Base-by-base conservation (phyloP, 2,797 vertebrate genomes). In the Arremon aurantiirostris region DNA sequence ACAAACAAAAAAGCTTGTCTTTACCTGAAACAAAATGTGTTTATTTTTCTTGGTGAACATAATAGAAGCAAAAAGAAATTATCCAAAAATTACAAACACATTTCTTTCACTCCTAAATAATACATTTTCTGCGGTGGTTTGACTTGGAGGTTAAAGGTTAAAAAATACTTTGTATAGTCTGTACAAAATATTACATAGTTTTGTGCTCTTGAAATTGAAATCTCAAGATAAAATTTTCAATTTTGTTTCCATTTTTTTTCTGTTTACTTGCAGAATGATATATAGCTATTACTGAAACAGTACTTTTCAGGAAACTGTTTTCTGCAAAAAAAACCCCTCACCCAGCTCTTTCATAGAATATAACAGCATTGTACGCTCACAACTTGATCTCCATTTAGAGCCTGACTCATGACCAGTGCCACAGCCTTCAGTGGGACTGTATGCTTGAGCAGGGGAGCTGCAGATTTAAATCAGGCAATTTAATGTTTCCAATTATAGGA, bases 401-500 rank as follows among this genome's bases (percentile, higher is more conserved):
- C 37, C 66, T 82, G 46, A 59, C 79, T 88, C 63, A 20, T 32
- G 69, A 66, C 59, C 59, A 70, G 49, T 64, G 27, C 32, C 47
- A 5, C 7, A 66, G 60, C 52, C 37, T 83, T 91, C 69, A 61
- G 4, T 59, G 47, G 32, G 63, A 79, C 35, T 5, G 8, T 41
- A 44, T 63, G 72, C 63, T 56, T 82, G 42, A 89, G 59, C 1
- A 3, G 20, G 55, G 64, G 53, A 66, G 20, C 11, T 82, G 72
- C 49, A 82, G 80, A 79, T 73, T 47, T 55, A 47, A 49, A 81
- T 84, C 68, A 76, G 34, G 32, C 55, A 60, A 65, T 77, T 76
- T 49, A 76, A 18, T 84, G 65, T 76, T 82, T 81, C 79, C 70
- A 55, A 50, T 69, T 95, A 94, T 84, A 93, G 79, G 47, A 93